These are phyloP conservation scores for Ectemnius continuus DNA, from an alignment of 2,888 invertebrate genomes.

Conservation along the genomic window DNA sequence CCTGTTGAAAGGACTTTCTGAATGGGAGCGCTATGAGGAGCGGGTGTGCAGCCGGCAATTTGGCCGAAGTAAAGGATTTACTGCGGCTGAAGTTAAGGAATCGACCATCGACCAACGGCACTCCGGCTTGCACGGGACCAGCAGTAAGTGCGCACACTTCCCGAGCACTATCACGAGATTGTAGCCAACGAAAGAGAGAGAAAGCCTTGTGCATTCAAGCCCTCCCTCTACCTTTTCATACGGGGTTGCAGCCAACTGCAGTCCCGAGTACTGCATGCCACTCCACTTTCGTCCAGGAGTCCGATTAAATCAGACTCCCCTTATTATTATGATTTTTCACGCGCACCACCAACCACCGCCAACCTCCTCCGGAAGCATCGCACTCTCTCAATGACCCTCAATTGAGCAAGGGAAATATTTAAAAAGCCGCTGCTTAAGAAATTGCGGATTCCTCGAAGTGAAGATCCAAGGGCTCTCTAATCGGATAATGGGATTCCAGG, in stretches of 20 bases:
- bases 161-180: conserved; percentile 51
- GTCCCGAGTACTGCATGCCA: conserved; percentile 65
- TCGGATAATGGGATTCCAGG: conserved; percentile 3
- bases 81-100: not conserved
- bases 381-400: too few relatives aligned
- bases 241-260: conserved; percentile 6
- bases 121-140: too few relatives aligned
- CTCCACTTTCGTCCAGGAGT: conserved; percentile 67
- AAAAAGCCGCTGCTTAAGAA: too few relatives aligned
- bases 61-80: too few relatives aligned
- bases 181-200: conserved; percentile 44
- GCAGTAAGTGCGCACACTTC: too few relatives aligned
- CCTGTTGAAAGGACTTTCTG: too few relatives aligned
- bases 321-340: conserved; percentile 72
- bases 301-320: conserved; percentile 70
- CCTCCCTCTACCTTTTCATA: conserved; percentile 1
- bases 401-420: too few relatives aligned
- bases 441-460: too few relatives aligned
- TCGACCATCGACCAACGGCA: not conserved
- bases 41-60: too few relatives aligned
- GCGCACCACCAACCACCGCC: conserved; percentile 39
- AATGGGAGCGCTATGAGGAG: too few relatives aligned
- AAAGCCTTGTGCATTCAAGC: not conserved
- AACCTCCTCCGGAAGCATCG: not conserved
- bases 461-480: conserved; percentile 6